These are phyloP conservation scores for Gyrodactylus bullatarudis DNA, from an alignment of 1,140 invertebrate species.

Conservation along the genomic window DNA sequence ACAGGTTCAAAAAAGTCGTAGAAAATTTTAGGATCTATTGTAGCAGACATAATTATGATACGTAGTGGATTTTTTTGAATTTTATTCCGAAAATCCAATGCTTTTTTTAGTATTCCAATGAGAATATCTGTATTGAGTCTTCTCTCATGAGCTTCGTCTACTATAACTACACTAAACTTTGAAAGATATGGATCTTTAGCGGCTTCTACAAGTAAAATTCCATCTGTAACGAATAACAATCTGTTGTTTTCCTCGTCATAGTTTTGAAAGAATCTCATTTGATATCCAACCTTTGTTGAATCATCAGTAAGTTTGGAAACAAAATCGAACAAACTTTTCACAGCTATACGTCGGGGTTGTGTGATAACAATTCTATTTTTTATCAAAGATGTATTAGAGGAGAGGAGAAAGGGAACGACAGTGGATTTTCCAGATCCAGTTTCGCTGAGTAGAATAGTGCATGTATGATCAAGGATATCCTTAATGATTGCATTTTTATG, in stretches of 20 bases:
- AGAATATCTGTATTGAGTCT: conserved; percentile 4
- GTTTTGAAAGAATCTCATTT: conserved; percentile 2
- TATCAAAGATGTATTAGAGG: neutral
- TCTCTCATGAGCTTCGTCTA: conserved; percentile 8
- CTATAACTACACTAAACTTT: neutral
- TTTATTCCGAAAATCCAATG: conserved; percentile 14
- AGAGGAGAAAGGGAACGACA: conserved; percentile 16
- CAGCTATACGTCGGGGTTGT: conserved; percentile 4
- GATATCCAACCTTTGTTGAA: conserved; percentile 1
- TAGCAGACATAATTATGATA: conserved; percentile 21
- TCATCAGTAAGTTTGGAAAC: neutral
- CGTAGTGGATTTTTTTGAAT: conserved; percentile 9
- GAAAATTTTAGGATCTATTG: conserved; percentile 36
- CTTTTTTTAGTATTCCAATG: conserved; percentile 8
- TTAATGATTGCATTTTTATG: neutral
- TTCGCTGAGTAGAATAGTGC: conserved; percentile 46
- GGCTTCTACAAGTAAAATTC: conserved; percentile 59
- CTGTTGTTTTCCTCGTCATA: conserved; percentile 29
- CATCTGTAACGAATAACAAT: conserved; percentile 87
- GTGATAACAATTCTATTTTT: neutral
- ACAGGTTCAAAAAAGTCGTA: conserved; percentile 37
- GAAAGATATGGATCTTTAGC: conserved; percentile 24
- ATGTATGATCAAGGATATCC: neutral
- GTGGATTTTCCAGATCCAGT: conserved; percentile 24
- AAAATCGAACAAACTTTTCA: neutral